phyloP scores from a whole-genome alignment of 2,113 vertebrate species.

The Mustela lutreola region DNA sequence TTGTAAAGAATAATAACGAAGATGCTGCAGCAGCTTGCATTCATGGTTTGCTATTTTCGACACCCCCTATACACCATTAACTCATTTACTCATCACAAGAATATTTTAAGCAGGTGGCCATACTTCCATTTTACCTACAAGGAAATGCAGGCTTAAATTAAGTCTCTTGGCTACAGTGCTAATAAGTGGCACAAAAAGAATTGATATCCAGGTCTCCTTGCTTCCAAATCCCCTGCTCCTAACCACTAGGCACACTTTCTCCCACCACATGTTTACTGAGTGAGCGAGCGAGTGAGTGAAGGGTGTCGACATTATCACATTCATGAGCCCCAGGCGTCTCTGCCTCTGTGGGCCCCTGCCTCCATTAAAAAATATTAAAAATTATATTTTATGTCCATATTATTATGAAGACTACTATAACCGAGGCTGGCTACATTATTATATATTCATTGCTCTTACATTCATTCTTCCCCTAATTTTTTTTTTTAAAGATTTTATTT shows the following conservation, averaged over 20 bases:
- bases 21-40: background rate
- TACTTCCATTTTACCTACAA: background rate
- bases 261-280: background rate
- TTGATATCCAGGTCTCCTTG: background rate
- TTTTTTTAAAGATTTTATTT: no score
- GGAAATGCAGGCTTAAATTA: background rate
- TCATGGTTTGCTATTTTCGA: background rate
- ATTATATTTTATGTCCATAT: background rate
- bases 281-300: background rate
- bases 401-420: constrained; percentile 9
- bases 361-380: constrained; percentile 23
- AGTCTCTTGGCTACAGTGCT: background rate
- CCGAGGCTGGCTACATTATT: background rate
- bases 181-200: background rate
- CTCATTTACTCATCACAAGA: background rate
- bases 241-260: background rate
- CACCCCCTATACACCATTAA: background rate
- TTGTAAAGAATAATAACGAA: background rate
- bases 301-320: background rate
- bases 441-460: background rate
- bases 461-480: constrained; percentile 30
- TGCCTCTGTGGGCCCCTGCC: background rate
- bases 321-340: no score
- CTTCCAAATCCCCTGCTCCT: background rate
- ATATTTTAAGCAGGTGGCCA: background rate